Evolutionary conservation across 2,113 vertebrate genomes (phyloP).

Genomic region (Phrynosoma blainvillii): DNA sequence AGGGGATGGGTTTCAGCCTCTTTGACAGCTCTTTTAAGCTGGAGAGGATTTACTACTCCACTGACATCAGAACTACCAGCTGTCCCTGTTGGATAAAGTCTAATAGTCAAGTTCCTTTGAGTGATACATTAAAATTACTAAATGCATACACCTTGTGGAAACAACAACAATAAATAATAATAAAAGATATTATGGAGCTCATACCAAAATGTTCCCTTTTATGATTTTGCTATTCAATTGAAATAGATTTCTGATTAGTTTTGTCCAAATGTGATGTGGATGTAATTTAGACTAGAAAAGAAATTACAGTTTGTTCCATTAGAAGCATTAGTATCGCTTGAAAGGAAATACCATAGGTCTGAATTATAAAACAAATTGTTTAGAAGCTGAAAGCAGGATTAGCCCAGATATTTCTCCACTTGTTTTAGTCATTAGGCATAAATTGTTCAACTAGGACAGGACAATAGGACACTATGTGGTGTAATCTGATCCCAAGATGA

Average conservation of each 20-base stretch:
- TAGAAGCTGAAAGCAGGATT: constrained; percentile 23
- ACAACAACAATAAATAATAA: background rate
- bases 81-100: background rate
- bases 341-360: constrained; percentile 17
- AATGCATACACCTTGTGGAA: background rate
- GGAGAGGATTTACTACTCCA: no score
- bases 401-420: constrained; percentile 1
- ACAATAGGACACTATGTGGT: background rate
- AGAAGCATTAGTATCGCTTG: background rate
- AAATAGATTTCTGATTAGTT: background rate
- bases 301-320: constrained; percentile 18
- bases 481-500: constrained; percentile 16
- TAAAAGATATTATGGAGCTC: background rate
- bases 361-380: constrained; percentile 22
- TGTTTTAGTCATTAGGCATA: background rate
- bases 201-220: background rate
- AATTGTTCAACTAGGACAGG: constrained; percentile 4
- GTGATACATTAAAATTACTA: background rate
- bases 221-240: background rate
- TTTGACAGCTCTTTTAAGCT: no score
- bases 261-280: background rate
- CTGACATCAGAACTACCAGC: no score
- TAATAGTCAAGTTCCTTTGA: background rate
- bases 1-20: no score
- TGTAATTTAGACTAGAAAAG: background rate